phyloP scores from a whole-genome alignment of 2,797 vertebrate genomes.

The Tadarida brasiliensis region DNA sequence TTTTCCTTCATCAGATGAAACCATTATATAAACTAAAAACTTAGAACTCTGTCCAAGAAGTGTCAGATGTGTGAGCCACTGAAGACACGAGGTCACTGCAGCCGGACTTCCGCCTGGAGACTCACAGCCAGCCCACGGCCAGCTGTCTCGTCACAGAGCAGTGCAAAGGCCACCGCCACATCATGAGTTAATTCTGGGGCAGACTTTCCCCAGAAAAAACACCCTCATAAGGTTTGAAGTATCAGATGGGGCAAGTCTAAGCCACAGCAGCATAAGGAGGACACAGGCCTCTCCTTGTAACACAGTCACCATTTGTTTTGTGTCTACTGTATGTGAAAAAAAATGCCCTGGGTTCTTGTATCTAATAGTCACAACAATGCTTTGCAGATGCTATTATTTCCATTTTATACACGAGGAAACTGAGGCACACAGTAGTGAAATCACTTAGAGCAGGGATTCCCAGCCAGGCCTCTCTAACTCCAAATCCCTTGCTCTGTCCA shows the following conservation, averaged over 20 bases:
- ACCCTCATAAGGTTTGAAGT: background rate
- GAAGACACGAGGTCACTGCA: background rate
- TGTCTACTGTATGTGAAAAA: background rate
- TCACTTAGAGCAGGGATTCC: background rate
- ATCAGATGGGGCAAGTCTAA: background rate
- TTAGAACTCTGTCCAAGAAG: too few species aligned
- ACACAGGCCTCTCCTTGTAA: background rate
- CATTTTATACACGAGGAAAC: background rate
- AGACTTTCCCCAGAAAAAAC: background rate
- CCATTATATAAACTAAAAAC: background rate
- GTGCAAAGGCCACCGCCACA: background rate
- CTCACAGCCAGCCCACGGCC: background rate
- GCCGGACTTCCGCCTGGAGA: background rate
- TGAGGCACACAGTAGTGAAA: background rate
- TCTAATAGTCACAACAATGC: background rate
- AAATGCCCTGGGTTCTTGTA: background rate
- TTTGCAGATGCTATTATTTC: background rate
- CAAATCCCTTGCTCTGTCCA: background rate
- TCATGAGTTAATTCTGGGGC: background rate
- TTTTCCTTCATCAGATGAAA: background rate
- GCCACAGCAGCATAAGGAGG: too few species aligned
- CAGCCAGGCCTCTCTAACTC: background rate
- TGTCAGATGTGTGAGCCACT: too few species aligned
- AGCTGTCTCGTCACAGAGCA: background rate
- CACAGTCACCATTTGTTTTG: background rate